A percentile compares a stretch with the other conserved stretches of the same genome.
Conservation (phyloP, 1,140 invertebrate species). For the Anagrus nilaparvatae region DNA sequence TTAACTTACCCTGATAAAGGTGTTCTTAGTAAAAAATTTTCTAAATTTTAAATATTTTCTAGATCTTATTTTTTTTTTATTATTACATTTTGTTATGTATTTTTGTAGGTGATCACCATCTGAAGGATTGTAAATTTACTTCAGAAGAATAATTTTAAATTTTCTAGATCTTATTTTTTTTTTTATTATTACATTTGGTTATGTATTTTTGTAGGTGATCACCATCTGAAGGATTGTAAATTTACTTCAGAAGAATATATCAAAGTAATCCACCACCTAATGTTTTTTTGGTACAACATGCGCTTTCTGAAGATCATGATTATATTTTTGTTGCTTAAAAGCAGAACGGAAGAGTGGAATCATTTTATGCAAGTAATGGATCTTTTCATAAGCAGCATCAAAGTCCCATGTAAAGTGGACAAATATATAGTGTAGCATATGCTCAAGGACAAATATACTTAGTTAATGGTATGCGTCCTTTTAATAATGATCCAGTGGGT, state of each 20-base stretch:
- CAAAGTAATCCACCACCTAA: constrained; percentile 39
- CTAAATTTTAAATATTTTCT: no score
- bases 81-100: no score
- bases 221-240: constrained; percentile 13
- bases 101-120: no score
- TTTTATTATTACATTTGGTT: no score
- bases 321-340: constrained; percentile 82
- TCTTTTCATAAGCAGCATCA: constrained; percentile 50
- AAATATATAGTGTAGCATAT: constrained; percentile 62
- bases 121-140: constrained; percentile 13
- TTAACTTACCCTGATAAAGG: no score
- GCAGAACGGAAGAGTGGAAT: constrained; percentile 79
- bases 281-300: constrained; percentile 69
- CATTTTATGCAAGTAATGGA: constrained; percentile 58
- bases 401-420: constrained; percentile 49
- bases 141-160: constrained; percentile 11
- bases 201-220: no score
- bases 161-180: no score
- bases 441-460: constrained; percentile 40
- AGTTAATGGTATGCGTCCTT: constrained; percentile 29
- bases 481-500: constrained; percentile 14
- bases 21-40: no score
- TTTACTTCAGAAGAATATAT: constrained; percentile 14
- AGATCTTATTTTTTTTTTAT: no score
- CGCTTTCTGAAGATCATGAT: constrained; percentile 62